Percentiles rank a stretch among this genome's conserved stretches.
Evolutionary conservation across 2,888 invertebrate genomes (phyloP).

Genomic region (Rhagonycha lutea): DNA sequence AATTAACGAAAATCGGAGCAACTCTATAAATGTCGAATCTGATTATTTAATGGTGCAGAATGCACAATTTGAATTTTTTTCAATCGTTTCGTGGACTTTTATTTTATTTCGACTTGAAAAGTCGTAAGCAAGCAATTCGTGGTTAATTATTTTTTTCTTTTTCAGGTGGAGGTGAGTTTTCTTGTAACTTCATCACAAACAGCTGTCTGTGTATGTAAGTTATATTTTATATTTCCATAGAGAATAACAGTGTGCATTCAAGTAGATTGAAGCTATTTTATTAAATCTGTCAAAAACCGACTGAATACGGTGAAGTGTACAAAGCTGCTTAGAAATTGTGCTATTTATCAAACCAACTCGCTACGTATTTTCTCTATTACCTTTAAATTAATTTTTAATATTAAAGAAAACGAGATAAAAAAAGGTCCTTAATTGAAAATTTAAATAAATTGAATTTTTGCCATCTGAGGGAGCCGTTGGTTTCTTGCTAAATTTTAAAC

Average conservation of each 20-base stretch:
- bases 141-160: conserved; percentile 3
- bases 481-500: not conserved
- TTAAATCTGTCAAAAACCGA: conserved; percentile 39
- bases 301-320: conserved; percentile 30
- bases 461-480: not conserved
- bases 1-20: not conserved
- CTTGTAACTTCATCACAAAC: conserved; percentile 1
- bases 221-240: conserved; percentile 1
- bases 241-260: conserved; percentile 3
- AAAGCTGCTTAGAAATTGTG: conserved; percentile 29
- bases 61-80: not conserved
- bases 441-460: not conserved
- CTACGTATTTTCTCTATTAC: not conserved
- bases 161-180: conserved; percentile 22
- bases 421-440: not conserved
- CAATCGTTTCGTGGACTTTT: not conserved
- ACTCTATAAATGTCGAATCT: not conserved
- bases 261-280: conserved; percentile 29
- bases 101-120: not conserved
- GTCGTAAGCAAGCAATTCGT: not conserved
- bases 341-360: conserved; percentile 22
- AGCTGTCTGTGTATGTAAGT: conserved; percentile 8
- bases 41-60: not conserved
- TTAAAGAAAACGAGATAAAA: not conserved
- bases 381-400: conserved; percentile 4